Evolutionary conservation across 2,113 vertebrate genomes (phyloP), one percentile per base, ranked within the genome.

Genomic region (Anoura caudifer): DNA sequence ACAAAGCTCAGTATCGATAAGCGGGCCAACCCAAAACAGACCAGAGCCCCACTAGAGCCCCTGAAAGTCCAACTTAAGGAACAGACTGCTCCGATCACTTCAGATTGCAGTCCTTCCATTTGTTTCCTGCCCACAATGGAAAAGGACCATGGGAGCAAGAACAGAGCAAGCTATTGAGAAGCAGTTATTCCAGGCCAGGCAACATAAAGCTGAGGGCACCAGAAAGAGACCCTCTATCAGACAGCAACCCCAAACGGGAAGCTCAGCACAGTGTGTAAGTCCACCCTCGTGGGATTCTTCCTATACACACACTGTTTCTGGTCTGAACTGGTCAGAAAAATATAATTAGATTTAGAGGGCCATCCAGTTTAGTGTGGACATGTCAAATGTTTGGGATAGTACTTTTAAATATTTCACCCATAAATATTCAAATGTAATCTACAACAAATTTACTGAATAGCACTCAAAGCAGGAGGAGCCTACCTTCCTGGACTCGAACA

Each of bases 401-500:
- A 15, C n/a, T 95, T 85, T 85, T 12, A 7, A 79, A 38, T 33
- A 81, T 7, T 73, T 72, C 19, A 77, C 9, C 75, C 81, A 47
- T 63, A 73, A 28, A 84, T 31, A 84, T 17, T 47, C 24, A 54
- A 87, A 75, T 65, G 38, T 47, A 69, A 92, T 50, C 88, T 89
- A 82, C 6, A 73, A 4, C 83, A 69, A 56, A 17, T 11, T 90
- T 45, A 82, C 0, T 50, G 81, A 88, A 14, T n/a, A 79, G 67
- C 4, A 70, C n/a, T 7, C 22, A 24, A 45, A 41, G 54, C 22
- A n/a, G 11, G 41, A 47, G 6, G 20, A 50, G 10, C 54, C 97
- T 97, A 99, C 99, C 99, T 99, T 99, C 95, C 99, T 99, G 26
- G 99, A 98, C 97, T 99, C 99, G 98, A 99, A 99, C 45, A 99